These are phyloP conservation scores for Marcusenius ussheri DNA, from an alignment of 2,113 vertebrate genomes.

Conservation along the genomic window DNA sequence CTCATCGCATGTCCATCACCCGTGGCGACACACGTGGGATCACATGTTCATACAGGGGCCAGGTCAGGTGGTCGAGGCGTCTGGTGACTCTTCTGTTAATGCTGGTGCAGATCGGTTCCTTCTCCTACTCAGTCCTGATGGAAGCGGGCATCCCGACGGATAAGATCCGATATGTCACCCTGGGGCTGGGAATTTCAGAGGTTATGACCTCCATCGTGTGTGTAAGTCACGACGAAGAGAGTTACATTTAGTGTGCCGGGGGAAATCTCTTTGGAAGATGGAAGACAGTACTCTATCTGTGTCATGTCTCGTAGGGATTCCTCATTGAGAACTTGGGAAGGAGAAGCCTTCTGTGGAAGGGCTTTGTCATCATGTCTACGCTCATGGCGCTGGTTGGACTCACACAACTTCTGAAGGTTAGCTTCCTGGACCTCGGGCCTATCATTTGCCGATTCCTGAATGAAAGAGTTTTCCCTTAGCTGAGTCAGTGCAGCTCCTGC, in stretches of 20 bases:
- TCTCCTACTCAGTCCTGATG: constrained; percentile 65
- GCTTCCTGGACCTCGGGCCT: background rate
- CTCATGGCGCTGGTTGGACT: constrained; percentile 56
- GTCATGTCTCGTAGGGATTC: constrained; percentile 27
- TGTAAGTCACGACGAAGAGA: constrained; percentile 55
- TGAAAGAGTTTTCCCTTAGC: background rate
- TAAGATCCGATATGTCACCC: constrained; percentile 64
- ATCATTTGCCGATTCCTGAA: background rate
- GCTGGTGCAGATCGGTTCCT: constrained; percentile 61
- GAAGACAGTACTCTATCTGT: background rate
- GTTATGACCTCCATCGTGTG: constrained; percentile 59
- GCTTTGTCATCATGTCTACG: constrained; percentile 54
- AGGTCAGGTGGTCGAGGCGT: background rate
- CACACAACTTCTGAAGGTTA: constrained; percentile 63
- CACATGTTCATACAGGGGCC: background rate
- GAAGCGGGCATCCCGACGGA: constrained; percentile 55
- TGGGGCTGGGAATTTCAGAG: constrained; percentile 62
- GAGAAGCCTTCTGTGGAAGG: constrained; percentile 61
- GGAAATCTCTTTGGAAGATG: background rate
- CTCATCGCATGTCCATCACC: background rate
- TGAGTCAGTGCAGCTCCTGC: background rate
- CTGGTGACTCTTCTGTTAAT: background rate
- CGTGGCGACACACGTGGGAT: background rate
- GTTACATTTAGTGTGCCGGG: background rate
- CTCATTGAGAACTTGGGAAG: constrained; percentile 68